These are phyloP conservation scores for Trididemnum clinides DNA, from an alignment of 23 tunicate species.

Conservation along the genomic window DNA sequence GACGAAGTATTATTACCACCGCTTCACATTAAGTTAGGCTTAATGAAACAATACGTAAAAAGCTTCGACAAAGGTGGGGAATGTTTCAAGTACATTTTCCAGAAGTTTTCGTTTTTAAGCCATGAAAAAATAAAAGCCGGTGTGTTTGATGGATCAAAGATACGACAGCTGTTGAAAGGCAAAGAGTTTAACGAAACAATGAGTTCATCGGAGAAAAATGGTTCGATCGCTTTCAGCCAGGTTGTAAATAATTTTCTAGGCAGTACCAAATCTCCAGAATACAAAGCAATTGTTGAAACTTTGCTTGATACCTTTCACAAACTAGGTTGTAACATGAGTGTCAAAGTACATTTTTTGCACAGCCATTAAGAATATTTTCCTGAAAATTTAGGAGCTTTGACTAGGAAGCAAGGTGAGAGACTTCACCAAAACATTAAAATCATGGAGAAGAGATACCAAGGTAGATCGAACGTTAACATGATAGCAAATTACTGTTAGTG, in stretches of 20 bases:
- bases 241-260: conserved; percentile 29
- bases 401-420: conserved; percentile 24
- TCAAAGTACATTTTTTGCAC: conserved; percentile 12
- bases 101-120: background rate
- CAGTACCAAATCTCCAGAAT: conserved; percentile 7
- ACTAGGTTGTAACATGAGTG: conserved; percentile 18
- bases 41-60: conserved; percentile 26
- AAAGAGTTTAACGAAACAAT: background rate
- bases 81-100: background rate
- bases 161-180: conserved; percentile 23
- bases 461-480: conserved; percentile 34
- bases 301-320: conserved; percentile 8
- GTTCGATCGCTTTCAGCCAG: conserved; percentile 31
- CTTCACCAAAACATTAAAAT: conserved; percentile 30
- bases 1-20: background rate
- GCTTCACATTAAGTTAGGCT: conserved; percentile 24
- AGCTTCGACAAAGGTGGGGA: conserved; percentile 16
- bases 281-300: conserved; percentile 16
- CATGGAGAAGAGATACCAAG: conserved; percentile 34
- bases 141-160: conserved; percentile 25
- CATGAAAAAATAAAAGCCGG: conserved; percentile 24
- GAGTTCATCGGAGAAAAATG: background rate
- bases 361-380: conserved; percentile 13
- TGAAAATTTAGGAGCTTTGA: conserved; percentile 30
- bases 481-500: conserved; percentile 35